Evolutionary conservation across 64 coral and sea anemone genomes (phyloP).

Genomic region (Orbicella faveolata): DNA sequence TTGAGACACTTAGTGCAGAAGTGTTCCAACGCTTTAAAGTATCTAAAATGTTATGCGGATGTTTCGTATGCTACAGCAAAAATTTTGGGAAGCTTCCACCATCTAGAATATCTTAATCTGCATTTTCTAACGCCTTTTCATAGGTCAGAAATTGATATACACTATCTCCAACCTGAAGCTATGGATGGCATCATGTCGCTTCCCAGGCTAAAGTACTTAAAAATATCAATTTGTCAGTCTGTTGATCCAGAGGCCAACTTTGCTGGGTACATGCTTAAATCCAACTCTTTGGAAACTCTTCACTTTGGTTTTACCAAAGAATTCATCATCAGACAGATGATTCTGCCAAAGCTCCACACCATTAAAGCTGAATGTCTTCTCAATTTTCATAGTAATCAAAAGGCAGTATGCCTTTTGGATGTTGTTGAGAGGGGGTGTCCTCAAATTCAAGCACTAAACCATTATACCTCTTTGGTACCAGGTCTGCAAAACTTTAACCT

Average conservation of each 20-base stretch:
- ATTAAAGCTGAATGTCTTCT: slow-evolving; percentile 51
- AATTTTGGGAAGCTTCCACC: not conserved
- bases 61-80: slow-evolving; percentile 5
- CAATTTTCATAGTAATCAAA: slow-evolving; percentile 18
- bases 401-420: slow-evolving; percentile 55
- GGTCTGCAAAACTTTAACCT: slow-evolving; percentile 64
- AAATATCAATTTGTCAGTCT: slow-evolving; percentile 44
- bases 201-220: slow-evolving; percentile 49
- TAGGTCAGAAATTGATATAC: no score
- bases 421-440: slow-evolving; percentile 65
- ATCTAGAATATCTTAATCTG: slow-evolving; percentile 12
- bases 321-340: slow-evolving; percentile 47
- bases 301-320: slow-evolving; percentile 63
- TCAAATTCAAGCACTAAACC: slow-evolving; percentile 41
- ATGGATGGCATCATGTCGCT: slow-evolving; percentile 54
- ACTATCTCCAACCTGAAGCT: not conserved
- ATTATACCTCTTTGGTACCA: slow-evolving; percentile 24
- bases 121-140: not conserved
- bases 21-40: not conserved
- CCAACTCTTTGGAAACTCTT: slow-evolving; percentile 47
- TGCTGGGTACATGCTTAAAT: slow-evolving; percentile 52
- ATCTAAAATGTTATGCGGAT: slow-evolving; percentile 6
- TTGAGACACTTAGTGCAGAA: slow-evolving; percentile 33
- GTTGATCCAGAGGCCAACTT: slow-evolving; percentile 2
- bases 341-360: slow-evolving; percentile 62